phyloP scores from a whole-genome alignment of 2,888 invertebrate genomes.

The Drosophila meridiana region DNA sequence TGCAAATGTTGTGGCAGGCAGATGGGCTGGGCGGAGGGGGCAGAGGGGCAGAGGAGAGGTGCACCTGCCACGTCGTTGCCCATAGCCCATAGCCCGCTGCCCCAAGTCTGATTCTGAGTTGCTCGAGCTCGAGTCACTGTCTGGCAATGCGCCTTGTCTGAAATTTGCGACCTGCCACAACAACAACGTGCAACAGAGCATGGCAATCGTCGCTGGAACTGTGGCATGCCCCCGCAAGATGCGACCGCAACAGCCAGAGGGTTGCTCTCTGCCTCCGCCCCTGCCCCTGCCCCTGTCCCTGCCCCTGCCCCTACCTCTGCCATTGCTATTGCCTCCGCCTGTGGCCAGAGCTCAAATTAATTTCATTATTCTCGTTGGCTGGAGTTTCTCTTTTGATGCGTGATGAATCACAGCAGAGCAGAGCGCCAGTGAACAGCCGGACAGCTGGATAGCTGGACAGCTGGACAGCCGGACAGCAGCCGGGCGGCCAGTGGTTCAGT shows the following conservation, averaged over 20 bases:
- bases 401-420: slow-evolving; percentile 63
- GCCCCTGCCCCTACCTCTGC: background rate
- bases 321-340: slow-evolving; percentile 13
- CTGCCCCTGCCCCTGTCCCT: slow-evolving; percentile 8
- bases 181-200: slow-evolving; percentile 58
- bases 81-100: background rate
- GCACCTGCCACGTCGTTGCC: slow-evolving; percentile 36
- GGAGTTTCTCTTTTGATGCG: slow-evolving; percentile 68
- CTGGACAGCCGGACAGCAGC: background rate
- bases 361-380: slow-evolving; percentile 72
- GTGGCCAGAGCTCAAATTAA: slow-evolving; percentile 67
- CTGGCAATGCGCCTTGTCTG: slow-evolving; percentile 68
- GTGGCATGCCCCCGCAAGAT: slow-evolving; percentile 64
- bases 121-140: slow-evolving; percentile 48
- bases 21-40: background rate
- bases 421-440: slow-evolving; percentile 15
- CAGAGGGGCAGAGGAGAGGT: background rate
- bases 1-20: slow-evolving; percentile 17
- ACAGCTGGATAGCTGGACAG: background rate
- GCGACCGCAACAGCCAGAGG: slow-evolving; percentile 44
- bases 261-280: slow-evolving; percentile 15
- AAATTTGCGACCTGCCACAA: slow-evolving; percentile 68
- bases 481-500: slow-evolving; percentile 6
- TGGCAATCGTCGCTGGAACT: slow-evolving; percentile 59
- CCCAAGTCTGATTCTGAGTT: slow-evolving; percentile 32